Conservation (phyloP, 2,113 vertebrate species). For the Crotophaga sulcirostris region DNA sequence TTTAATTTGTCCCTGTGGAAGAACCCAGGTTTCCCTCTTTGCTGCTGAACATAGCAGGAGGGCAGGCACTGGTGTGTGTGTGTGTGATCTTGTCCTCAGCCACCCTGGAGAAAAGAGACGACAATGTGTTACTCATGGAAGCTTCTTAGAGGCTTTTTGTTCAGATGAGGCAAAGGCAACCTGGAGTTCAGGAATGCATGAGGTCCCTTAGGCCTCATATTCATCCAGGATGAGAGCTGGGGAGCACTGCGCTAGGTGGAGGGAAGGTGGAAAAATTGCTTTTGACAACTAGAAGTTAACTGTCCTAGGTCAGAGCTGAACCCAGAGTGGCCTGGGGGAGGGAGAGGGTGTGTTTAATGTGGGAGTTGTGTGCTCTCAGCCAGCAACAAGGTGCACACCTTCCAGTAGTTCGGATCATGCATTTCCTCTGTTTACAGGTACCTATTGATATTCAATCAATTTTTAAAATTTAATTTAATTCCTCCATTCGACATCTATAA, state of each 20-base stretch:
- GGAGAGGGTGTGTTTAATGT: neutral
- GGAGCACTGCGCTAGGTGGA: neutral
- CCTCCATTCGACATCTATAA: neutral
- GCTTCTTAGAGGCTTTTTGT: neutral
- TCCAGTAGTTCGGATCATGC: neutral
- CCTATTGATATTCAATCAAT: neutral
- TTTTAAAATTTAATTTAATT: neutral
- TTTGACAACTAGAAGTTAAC: neutral
- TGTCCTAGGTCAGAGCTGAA: neutral
- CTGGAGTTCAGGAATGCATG: neutral
- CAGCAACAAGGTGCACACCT: neutral
- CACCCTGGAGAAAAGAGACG: neutral
- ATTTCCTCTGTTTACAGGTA: neutral
- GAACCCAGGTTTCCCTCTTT: neutral
- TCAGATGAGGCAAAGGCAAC: neutral
- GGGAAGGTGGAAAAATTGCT: neutral
- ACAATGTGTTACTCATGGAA: fast-evolving
- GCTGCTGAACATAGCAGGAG: neutral
- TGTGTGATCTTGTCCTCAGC: neutral
- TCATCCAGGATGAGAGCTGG: neutral
- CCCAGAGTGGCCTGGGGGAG: neutral
- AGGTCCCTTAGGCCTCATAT: neutral
- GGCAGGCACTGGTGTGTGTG: neutral
- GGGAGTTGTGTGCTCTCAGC: neutral
- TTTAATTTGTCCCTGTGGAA: neutral